Evolutionary conservation across 30 jellyfish, hydroid and myxozoan species (phyloP), one percentile per base, ranked within the genome.

Genomic region (Kudoa iwatai): DNA sequence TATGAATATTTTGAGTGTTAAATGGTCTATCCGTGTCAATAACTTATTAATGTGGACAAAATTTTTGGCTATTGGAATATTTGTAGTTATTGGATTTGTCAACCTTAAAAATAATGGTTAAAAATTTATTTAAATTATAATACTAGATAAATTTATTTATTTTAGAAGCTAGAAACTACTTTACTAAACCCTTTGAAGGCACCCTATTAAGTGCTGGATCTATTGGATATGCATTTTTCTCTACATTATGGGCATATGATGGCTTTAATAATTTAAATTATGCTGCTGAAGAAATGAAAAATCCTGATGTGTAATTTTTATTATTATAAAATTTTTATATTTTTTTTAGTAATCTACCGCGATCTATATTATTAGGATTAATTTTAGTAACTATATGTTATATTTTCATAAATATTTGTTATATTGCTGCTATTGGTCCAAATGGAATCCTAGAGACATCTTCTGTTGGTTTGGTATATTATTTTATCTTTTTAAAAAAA

Each of bases 191-290:
- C 13, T 65, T 65, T 38, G 49, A 46, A 12, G 67, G 66, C 20
- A 50, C 74, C 6, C 39, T 79, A 12, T 28, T 32, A 3, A 81
- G 58, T 42, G 59, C 53, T 43, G 57, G 79, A 23, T 44, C 46
- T 26, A 58, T 65, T 30, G 77, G 84, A 4, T 22, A 51, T 32
- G 84, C 84, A 3, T 65, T 65, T 39, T 65, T 56, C 53, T 40
- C 47, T 55, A 84, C 84, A 17, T 35, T 65, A n/a, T 65, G 89
- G 89, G 89, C 89, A 1, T 65, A 56, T 35, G 89, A 57, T 65
- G 89, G 89, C 35, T 65, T 83, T 77, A 65, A 65, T 25, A 57
- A 79, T 6, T 51, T 65, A 50, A 65, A 65, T 51, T 65, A 57
- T 47, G 89, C 58, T 3, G 58, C 89, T 12, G 89, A 65, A 52